These are phyloP conservation scores for Phrynocephalus versicolor DNA, from an alignment of 2,113 vertebrate genomes.

Conservation along the genomic window DNA sequence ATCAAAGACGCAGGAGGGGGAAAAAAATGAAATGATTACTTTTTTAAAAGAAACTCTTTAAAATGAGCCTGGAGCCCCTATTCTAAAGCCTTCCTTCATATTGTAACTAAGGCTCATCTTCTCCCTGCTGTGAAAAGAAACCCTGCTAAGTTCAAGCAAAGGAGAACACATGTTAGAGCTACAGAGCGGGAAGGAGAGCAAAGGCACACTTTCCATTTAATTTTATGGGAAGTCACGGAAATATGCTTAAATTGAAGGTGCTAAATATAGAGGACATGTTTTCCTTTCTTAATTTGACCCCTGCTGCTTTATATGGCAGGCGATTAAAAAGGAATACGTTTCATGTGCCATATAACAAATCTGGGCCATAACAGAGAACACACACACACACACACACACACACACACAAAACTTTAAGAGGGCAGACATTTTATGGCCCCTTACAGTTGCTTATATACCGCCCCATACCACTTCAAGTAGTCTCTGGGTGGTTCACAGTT, in stretches of 20 bases:
- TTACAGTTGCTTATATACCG: not conserved
- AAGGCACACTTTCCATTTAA: conserved; percentile 39
- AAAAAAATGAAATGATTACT: not conserved
- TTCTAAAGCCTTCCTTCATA: conserved; percentile 51
- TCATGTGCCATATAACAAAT: conserved; percentile 17
- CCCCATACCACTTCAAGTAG: too few relatives aligned
- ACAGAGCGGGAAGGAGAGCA: conserved; percentile 7
- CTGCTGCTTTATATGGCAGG: conserved; percentile 35
- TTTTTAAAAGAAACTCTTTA: not conserved
- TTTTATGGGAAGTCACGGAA: conserved; percentile 46
- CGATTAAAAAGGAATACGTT: conserved; percentile 1
- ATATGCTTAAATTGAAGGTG: conserved; percentile 43
- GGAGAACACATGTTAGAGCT: conserved; percentile 47
- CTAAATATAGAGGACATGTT: conserved; percentile 34
- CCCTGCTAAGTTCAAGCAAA: conserved; percentile 54
- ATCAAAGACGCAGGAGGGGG: conserved; percentile 15
- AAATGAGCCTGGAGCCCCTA: not conserved
- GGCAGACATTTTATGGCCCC: not conserved
- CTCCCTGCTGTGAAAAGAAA: conserved; percentile 49
- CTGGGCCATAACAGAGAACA: conserved; percentile 18
- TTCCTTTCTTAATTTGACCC: conserved; percentile 48
- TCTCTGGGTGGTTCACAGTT: too few relatives aligned
- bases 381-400: too few relatives aligned
- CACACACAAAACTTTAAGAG: too few relatives aligned
- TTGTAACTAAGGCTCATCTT: conserved; percentile 46